Percentiles rank a stretch among this genome's conserved stretches.
Conservation (phyloP, 2,888 invertebrate species). For the Cheilosia variabilis region DNA sequence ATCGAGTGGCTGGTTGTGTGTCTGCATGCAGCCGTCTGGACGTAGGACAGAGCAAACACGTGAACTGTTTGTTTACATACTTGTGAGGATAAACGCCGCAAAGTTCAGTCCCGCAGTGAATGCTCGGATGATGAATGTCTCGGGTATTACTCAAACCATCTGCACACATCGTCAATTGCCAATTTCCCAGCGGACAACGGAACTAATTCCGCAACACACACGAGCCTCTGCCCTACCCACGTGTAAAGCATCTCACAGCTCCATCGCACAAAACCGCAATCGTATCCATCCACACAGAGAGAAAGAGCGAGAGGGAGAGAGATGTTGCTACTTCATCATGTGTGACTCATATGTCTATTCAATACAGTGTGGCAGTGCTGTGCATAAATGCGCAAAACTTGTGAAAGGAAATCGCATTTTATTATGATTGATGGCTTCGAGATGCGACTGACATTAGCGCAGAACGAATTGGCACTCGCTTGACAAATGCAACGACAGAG, state of each 20-base stretch:
- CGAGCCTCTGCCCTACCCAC: slow-evolving; percentile 2
- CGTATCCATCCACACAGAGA: slow-evolving; percentile 6
- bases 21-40: slow-evolving; percentile 24
- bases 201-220: slow-evolving; percentile 57
- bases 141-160: slow-evolving; percentile 35
- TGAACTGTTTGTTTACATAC: not conserved
- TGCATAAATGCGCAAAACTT: slow-evolving; percentile 48
- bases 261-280: slow-evolving; percentile 34
- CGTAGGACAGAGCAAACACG: slow-evolving; percentile 1
- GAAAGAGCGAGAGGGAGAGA: not conserved
- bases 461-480: slow-evolving; percentile 71
- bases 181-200: slow-evolving; percentile 66
- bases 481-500: slow-evolving; percentile 70
- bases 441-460: slow-evolving; percentile 73
- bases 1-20: not conserved
- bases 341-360: slow-evolving; percentile 5
- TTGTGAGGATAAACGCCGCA: not conserved
- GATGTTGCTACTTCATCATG: slow-evolving; percentile 24
- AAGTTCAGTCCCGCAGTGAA: not conserved
- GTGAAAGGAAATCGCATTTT: slow-evolving; percentile 74
- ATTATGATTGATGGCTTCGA: slow-evolving; percentile 73
- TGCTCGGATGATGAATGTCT: slow-evolving; percentile 35
- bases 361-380: not conserved
- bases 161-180: slow-evolving; percentile 65
- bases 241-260: slow-evolving; percentile 29